A percentile compares a stretch with the other conserved stretches of the same genome.
Evolutionary conservation across 2,797 vertebrate genomes (phyloP).

Genomic region (Oryzias dopingdopingensis): DNA sequence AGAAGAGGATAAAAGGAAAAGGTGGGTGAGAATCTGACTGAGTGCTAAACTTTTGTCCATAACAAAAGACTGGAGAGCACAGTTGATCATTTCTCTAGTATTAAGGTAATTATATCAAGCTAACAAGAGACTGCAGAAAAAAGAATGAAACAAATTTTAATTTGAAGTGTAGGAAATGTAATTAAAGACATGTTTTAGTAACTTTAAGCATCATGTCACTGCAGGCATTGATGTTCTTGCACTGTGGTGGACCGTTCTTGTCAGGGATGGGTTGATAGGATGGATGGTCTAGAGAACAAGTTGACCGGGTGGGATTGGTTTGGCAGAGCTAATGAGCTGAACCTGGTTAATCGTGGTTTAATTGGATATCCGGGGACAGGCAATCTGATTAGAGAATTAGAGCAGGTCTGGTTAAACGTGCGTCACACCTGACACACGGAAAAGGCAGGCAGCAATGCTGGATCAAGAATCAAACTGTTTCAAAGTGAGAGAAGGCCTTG

Average conservation of each 20-base stretch:
- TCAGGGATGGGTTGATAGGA: neutral
- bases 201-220: neutral
- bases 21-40: slow-evolving; percentile 32
- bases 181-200: neutral
- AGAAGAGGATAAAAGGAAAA: slow-evolving; percentile 30
- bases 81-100: too few species aligned
- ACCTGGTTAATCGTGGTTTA: slow-evolving; percentile 74
- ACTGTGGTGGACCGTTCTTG: slow-evolving; percentile 4
- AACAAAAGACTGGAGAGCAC: neutral
- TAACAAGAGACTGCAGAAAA: neutral
- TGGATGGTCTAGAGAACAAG: slow-evolving; percentile 26
- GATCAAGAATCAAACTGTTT: slow-evolving; percentile 43
- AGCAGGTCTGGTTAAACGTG: slow-evolving; percentile 63
- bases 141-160: too few species aligned
- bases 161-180: neutral
- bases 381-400: slow-evolving; percentile 81
- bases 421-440: slow-evolving; percentile 65
- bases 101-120: too few species aligned
- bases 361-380: slow-evolving; percentile 75
- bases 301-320: slow-evolving; percentile 63
- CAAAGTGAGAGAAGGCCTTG: neutral
- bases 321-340: slow-evolving; percentile 77
- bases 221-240: neutral
- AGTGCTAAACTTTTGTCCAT: too few species aligned
- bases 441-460: slow-evolving; percentile 10